Base-by-base conservation (phyloP, 2,888 invertebrate species). In the Agonopterix arenella region DNA sequence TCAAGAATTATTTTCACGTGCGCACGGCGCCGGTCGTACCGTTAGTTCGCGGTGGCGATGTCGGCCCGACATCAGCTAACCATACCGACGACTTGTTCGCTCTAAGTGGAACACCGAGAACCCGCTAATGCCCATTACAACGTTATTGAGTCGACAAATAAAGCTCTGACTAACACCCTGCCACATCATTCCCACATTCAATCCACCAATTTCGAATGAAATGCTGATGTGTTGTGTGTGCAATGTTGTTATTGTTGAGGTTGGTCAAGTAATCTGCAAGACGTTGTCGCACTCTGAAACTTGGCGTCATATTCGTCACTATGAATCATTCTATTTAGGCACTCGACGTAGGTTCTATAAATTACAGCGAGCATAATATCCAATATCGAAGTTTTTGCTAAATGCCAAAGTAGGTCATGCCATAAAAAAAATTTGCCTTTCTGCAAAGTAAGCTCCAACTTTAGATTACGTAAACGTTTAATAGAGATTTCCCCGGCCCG, bases 1-100 rank as follows among this genome's bases (percentile, higher is more conserved):
- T 81, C 85, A 84, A 88, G 88, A 86, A 88, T 86, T 86, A 88
- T 86, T 79, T 86, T 86, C 86, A 86, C 85, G 88, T 85, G 84
- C 85, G 74, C 77, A 68, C 73, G 70, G 44, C 48, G 18, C 60
- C 61, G 59, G 60, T 56, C 69, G 61, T 68, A 82, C 85, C 86
- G 86, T 85, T 85, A 85, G 66, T 69, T 70, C 59, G 69, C 70
- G 61, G 70, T 70, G 70, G 70, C 72, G 68, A 61, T 68, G 74
- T 61, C 70, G 65, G 64, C 62, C 63, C 71, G 68, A 61, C 71
- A 58, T 61, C 69, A 59, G 67, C 71, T 64, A 70, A 69, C 74
- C 71, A 73, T 66, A 62, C 66, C 67, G 61, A 37, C 37, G 61
- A 68, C 65, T 56, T 69, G 70, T 68, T 58, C 59, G 56, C 51